Base-by-base conservation (phyloP, 2,113 vertebrate genomes). In the Delphinus delphis region DNA sequence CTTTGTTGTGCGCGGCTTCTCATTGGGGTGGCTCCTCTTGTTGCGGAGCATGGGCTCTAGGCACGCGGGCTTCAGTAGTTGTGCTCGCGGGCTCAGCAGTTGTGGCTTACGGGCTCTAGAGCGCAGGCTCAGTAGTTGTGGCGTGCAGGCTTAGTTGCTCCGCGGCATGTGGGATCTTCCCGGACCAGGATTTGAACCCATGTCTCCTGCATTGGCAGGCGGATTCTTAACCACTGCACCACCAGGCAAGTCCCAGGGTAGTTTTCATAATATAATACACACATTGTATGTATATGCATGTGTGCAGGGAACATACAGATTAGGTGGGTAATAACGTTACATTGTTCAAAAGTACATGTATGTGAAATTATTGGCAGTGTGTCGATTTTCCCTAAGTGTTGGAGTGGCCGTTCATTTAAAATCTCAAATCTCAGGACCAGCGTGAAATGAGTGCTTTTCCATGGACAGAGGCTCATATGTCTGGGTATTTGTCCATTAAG, bases 141-240 rank as follows among this genome's bases (percentile, higher is more conserved):
- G 50, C 0, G 0, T 53, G 4, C 4, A 0, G 5, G 50, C 50
- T 53, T 53, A 53, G 50, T 53, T 53, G 5, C 50, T 53, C 50
- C 4, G 5, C 1, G 15, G 17, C 53, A 53, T 53, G 53, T 53
- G 15, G 53, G 53, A 18, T 18, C 53, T 53, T 53, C 53, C 53
- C 15, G 5, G 53, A 53, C 53, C 15, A 17, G 53, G 53, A 53
- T 17, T 53, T 0, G 15, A 53, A 18, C 53, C 53, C 53, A 0
- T 18, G 53, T 53, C 53, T 17, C 53, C 53, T 53, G 53, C 53
- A 53, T 53, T 53, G 53, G 53, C 53, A 53, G 53, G 53, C 1
- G 1, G 17, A 53, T 17, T 53, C 53, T 53, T 53, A 53, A 53
- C 53, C 53, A 18, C 53, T 53, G 53, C 0, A 17, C 53, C 53